Conservation (phyloP, 2,888 invertebrate genomes). For the Salpingus planirostris region DNA sequence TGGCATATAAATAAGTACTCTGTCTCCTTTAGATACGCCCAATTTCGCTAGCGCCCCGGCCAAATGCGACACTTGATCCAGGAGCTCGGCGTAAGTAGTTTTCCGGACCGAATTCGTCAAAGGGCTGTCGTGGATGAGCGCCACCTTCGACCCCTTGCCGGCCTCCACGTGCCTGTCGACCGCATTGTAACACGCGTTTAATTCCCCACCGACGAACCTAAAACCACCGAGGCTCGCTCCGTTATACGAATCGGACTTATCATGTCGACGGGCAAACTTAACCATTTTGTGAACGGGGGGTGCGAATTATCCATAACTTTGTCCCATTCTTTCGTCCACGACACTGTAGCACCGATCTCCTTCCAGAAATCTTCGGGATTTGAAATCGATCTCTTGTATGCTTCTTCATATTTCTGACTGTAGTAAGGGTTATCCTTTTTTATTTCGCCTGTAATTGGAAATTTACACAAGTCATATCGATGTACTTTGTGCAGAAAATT, state of each 20-base stretch:
- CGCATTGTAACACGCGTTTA: slow-evolving; percentile 90
- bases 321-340: slow-evolving; percentile 81
- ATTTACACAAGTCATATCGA: not conserved
- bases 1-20: slow-evolving; percentile 91
- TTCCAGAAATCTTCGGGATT: slow-evolving; percentile 82
- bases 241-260: no score
- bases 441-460: slow-evolving; percentile 7
- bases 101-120: slow-evolving; percentile 66
- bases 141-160: slow-evolving; percentile 69
- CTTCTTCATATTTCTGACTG: slow-evolving; percentile 52
- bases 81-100: slow-evolving; percentile 73
- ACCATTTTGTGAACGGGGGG: slow-evolving; percentile 88
- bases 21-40: slow-evolving; percentile 74
- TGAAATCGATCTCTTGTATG: slow-evolving; percentile 58
- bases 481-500: no score
- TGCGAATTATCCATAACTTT: slow-evolving; percentile 74
- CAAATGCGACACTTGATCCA: slow-evolving; percentile 66
- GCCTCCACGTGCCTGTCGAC: slow-evolving; percentile 79
- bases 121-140: slow-evolving; percentile 87
- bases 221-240: no score
- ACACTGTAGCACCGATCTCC: slow-evolving; percentile 60
- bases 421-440: slow-evolving; percentile 33
- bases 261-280: not conserved
- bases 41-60: slow-evolving; percentile 70
- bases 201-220: slow-evolving; percentile 83